Percentiles rank a stretch among this genome's conserved stretches.
Evolutionary conservation across 2,888 invertebrate species (phyloP).

Genomic region (Diarsia brunnea): DNA sequence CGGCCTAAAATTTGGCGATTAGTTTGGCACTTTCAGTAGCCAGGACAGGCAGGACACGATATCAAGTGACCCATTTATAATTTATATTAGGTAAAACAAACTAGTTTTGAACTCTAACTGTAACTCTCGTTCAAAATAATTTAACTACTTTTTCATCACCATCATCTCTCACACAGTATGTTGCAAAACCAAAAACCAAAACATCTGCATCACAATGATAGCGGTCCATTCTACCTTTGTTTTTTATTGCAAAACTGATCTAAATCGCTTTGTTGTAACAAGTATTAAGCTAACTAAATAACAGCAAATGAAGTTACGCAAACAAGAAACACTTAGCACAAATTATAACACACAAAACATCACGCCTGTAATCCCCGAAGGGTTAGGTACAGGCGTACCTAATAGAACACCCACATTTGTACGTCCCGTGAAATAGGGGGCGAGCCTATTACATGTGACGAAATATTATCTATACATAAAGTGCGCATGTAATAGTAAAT

Average conservation of each 20-base stretch:
- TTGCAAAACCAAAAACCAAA: conserved; percentile 35
- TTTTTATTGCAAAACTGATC: conserved; percentile 55
- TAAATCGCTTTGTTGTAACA: conserved; percentile 49
- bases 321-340: background rate
- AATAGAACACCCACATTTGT: too few species aligned
- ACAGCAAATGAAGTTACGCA: conserved; percentile 9
- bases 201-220: conserved; percentile 34
- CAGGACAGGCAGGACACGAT: too few species aligned
- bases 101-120: too few species aligned
- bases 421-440: too few species aligned
- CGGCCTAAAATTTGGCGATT: too few species aligned
- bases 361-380: too few species aligned
- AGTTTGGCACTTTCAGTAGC: too few species aligned
- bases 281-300: conserved; percentile 25
- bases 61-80: too few species aligned
- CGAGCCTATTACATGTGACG: background rate
- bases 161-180: background rate
- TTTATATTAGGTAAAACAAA: too few species aligned
- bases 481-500: background rate
- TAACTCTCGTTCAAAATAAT: background rate
- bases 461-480: background rate
- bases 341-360: background rate
- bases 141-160: background rate
- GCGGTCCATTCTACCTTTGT: conserved; percentile 47
- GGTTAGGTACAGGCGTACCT: too few species aligned